Conservation (phyloP, 2,797 vertebrate genomes). For the Falco biarmicus region DNA sequence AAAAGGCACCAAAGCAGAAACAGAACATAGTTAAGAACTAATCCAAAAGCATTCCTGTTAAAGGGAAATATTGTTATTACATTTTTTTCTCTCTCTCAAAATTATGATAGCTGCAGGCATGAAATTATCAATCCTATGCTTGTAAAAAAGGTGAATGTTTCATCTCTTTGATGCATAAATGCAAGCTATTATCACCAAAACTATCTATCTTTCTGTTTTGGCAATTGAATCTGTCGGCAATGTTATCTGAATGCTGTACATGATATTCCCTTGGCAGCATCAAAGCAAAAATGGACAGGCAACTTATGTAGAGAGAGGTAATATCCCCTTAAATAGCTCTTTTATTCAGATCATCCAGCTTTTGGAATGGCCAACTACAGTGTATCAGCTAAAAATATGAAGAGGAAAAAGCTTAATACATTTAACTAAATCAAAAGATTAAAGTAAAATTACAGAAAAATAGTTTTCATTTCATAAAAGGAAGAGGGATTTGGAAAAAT, state of each 20-base stretch:
- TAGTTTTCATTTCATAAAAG: not conserved
- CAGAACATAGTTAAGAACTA: not conserved
- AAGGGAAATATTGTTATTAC: not conserved
- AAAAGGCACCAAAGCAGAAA: not conserved
- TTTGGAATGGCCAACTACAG: not conserved
- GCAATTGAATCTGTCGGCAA: not conserved
- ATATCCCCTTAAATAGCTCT: not conserved
- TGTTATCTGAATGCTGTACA: not conserved
- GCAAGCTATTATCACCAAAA: not conserved
- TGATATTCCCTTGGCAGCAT: not conserved
- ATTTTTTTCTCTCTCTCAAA: not conserved
- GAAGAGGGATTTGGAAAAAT: not conserved
- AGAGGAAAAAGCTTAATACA: not conserved
- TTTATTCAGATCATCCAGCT: not conserved
- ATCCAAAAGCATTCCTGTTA: not conserved
- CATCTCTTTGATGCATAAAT: not conserved
- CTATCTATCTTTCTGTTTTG: not conserved
- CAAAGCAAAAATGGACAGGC: not conserved
- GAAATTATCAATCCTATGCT: not conserved
- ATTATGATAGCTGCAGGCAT: not conserved
- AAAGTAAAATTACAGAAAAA: not conserved
- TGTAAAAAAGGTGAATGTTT: not conserved
- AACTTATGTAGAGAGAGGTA: not conserved
- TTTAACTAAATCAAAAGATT: not conserved
- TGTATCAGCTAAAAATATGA: not conserved